These are phyloP conservation scores for Sparidentex hasta DNA, from an alignment of 2,797 vertebrate genomes.

Conservation along the genomic window DNA sequence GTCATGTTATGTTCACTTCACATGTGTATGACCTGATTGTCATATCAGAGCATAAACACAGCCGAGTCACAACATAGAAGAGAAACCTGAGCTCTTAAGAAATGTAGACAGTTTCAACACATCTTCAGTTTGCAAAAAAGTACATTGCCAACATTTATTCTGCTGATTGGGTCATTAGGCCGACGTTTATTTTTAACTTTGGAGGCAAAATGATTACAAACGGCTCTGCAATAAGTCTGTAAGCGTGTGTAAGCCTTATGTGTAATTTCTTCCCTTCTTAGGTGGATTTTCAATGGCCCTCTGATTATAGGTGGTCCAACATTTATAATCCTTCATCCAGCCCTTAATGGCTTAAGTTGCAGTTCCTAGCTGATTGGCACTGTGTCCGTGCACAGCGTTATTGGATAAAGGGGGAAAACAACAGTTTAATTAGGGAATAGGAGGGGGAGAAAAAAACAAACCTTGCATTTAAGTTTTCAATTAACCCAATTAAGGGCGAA, in stretches of 20 bases:
- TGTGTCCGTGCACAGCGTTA: conserved; percentile 64
- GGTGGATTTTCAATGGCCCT: conserved; percentile 75
- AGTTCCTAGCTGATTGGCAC: conserved; percentile 69
- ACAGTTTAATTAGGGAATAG: conserved; percentile 78
- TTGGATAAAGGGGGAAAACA: conserved; percentile 77
- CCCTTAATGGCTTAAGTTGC: conserved; percentile 77
- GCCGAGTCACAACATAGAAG: too few relatives aligned
- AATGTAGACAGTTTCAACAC: too few relatives aligned
- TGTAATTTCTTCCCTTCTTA: conserved; percentile 64
- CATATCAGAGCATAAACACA: too few relatives aligned
- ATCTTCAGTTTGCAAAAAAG: too few relatives aligned
- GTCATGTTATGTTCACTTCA: too few relatives aligned
- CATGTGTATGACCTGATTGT: too few relatives aligned
- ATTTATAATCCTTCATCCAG: conserved; percentile 78
- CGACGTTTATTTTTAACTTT: conserved; percentile 11
- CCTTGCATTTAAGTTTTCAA: conserved; percentile 83
- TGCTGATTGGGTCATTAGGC: too few relatives aligned
- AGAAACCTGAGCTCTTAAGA: too few relatives aligned
- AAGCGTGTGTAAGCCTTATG: conserved; percentile 63
- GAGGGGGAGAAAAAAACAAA: conserved; percentile 61
- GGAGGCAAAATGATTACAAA: conserved; percentile 42
- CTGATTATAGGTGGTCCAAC: conserved; percentile 77
- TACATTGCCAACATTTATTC: too few relatives aligned
- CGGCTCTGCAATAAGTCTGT: conserved; percentile 44
- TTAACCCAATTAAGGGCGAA: conserved; percentile 84